Percentiles rank a stretch among this genome's conserved stretches.
These are phyloP conservation scores for Pseudobourletiella spinata DNA, from an alignment of 1,140 invertebrate species.

Conservation along the genomic window DNA sequence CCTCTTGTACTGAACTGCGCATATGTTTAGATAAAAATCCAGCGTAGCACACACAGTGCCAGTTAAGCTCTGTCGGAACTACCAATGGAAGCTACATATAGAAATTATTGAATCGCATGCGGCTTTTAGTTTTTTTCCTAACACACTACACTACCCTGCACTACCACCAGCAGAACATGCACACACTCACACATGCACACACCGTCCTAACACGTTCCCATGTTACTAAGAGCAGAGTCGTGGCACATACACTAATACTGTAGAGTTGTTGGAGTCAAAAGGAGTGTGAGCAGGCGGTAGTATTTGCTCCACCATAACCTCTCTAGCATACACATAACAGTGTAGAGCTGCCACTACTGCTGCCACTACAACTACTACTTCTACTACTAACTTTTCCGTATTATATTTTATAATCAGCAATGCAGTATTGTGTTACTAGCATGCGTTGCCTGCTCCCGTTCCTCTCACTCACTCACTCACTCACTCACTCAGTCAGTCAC, in stretches of 20 bases:
- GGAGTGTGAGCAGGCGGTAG: no score
- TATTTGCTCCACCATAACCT: no score
- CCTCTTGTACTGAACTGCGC: neutral
- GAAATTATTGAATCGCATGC: conserved; percentile 7
- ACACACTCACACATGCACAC: neutral
- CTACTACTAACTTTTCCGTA: neutral
- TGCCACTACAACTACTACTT: no score
- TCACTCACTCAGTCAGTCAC: no score
- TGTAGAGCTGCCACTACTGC: no score
- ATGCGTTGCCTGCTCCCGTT: no score
- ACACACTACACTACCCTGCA: neutral
- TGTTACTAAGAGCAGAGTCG: neutral
- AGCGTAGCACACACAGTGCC: neutral
- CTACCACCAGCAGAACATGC: neutral
- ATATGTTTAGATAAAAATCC: neutral
- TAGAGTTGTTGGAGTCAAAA: no score
- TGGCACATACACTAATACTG: neutral
- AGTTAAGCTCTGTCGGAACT: neutral
- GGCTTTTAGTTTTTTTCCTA: neutral
- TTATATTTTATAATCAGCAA: neutral
- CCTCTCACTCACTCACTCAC: no score
- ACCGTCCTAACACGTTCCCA: neutral
- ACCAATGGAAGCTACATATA: neutral
- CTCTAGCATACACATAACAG: neutral
- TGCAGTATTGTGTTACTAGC: neutral